Evolutionary conservation across 2,113 vertebrate genomes (phyloP).

Genomic region (Sapayoa aenigma): DNA sequence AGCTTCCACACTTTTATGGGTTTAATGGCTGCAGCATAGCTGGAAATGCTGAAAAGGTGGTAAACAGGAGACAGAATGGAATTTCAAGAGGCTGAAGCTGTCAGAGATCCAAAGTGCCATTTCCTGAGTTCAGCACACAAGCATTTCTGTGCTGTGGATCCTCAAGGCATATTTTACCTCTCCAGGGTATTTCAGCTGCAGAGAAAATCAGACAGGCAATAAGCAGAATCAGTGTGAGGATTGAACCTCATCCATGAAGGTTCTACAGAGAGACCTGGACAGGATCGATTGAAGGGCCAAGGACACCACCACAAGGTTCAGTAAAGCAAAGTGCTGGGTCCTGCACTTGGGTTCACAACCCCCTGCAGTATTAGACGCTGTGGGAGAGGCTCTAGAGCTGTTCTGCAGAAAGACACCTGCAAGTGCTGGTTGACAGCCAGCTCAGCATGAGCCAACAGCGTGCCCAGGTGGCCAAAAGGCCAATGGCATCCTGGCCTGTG

Average conservation of each 20-base stretch:
- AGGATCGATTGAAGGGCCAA: not conserved
- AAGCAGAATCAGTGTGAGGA: not conserved
- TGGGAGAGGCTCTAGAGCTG: accelerated
- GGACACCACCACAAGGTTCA: accelerated
- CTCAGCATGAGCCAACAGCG: not conserved
- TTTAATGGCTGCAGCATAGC: not conserved
- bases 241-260: accelerated
- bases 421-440: not conserved
- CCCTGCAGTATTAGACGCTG: not conserved
- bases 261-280: not conserved
- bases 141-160: not conserved
- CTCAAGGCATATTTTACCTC: not conserved
- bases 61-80: not conserved
- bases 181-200: not conserved
- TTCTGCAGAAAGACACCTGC: accelerated
- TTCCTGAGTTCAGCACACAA: not conserved
- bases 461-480: not conserved
- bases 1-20: not conserved
- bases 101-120: not conserved
- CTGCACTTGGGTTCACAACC: not conserved
- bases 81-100: not conserved
- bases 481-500: not conserved
- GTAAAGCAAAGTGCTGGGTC: not conserved
- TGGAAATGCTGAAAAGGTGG: not conserved
- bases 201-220: not conserved